Base-by-base conservation (phyloP, 2,797 vertebrate species). In the Epinephelus malabaricus region DNA sequence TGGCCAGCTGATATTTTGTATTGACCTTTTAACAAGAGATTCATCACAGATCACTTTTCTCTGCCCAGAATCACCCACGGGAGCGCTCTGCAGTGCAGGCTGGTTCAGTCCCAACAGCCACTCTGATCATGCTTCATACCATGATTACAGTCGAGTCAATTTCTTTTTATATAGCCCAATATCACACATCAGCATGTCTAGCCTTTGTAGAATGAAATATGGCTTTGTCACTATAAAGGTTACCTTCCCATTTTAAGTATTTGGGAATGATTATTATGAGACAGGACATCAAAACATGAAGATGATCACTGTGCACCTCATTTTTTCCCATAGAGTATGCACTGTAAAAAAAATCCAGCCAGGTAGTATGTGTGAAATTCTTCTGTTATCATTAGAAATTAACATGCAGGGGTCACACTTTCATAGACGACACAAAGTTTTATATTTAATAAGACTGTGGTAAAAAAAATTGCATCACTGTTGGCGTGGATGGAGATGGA, bases 1-100 rank as follows among this genome's bases (percentile, higher is more conserved):
- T 89, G 86, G 78, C 83, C 89, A 47, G 79, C 83, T 91, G 90
- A 89, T 91, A 88, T 89, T 92, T 88, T 75, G 73, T 89, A 89
- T 90, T 91, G 90, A 92, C 92, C 89, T 93, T 93, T 91, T 87
- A 90, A 86, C 85, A 83, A 86, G 72, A 86, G 83, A 90, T 89
- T 91, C 86, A 92, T 92, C 88, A 90, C 87, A 83, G 69, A 88
- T 86, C 85, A 90, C 86, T 89, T 83, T 82, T 62, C 80, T 81
- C 68, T 76, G 75, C 72, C 69, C 84, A 53, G 74, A 84, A 45
- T 79, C 64, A 53, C 91, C 79, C 79, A 19, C 25, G 84, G 85
- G 90, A 88, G 65, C 11, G 4, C 64, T 73, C 66, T 61, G 82
- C 67, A 50, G 17, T 54, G 38, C 69, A 27, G 78, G 49, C 56